Base-by-base conservation (phyloP, 2,888 invertebrate genomes). In the Branchipolynoe longqiensis region DNA sequence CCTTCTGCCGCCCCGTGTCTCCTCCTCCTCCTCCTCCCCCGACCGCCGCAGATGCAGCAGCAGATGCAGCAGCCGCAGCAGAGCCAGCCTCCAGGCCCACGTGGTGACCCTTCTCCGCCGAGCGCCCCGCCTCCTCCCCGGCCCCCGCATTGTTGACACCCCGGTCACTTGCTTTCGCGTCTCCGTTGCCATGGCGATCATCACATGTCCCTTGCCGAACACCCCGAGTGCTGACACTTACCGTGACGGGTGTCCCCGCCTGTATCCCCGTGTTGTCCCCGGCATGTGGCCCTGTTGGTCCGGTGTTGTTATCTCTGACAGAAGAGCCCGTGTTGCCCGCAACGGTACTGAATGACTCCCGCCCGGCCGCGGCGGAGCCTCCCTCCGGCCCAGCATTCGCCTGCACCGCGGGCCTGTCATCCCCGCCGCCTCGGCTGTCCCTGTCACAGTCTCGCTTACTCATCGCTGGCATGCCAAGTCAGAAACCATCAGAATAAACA, bases 171-270 rank as follows among this genome's bases (percentile, higher is more conserved):
- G 41, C 78, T 78, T 78, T 48, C 78, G 78, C 78, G 78, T 78
- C 78, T 41, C 78, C 48, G 78, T 78, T 78, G 48, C 78, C 78
- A 78, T 78, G 78, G 78, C 54, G 78, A 78, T 78, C n/a, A n/a
- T 48, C 78, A 54, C 31, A 25, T 82, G 82, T 82, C 38, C 56
- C 33, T 22, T 8, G 14, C 38, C 18, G 33, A 22, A 8, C 69
- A 69, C 69, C 69, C 25, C 36, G 69, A 25, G 69, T 69, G 31
- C 28, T 62, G 62, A 12, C 62, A 69, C 69, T 18, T 18, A 12
- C 69, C 69, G 14, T 38, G 33, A 0, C 82, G 48, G 78, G 8
- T 18, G 82, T 31, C 58, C 36, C 48, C 58, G 82, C 33, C 56
- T 31, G 31, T 54, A 8, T 58, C 58, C 18, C 38, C 58, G 25